Base-by-base conservation (phyloP, 1,140 invertebrate species). In the Caenorhabditis latens region DNA sequence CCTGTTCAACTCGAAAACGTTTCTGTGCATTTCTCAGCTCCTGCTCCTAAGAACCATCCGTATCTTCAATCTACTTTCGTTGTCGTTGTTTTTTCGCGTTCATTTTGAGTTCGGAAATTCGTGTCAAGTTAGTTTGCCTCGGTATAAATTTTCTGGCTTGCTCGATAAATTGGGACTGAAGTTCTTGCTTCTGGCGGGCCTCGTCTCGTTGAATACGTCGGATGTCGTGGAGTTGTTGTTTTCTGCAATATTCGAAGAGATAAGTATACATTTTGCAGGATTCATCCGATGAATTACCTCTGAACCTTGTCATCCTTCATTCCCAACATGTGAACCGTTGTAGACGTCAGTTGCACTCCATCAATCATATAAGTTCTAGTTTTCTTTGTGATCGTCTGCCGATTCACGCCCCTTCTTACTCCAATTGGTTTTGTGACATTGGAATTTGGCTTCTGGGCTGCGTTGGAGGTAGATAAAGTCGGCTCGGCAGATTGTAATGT, bases 61-160 rank as follows among this genome's bases (percentile, higher is more conserved):
- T 96, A 87, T 96, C 95, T 93, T 99, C 98, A 53, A 99, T 96
- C 90, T 93, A 95, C 89, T 96, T 95, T 87, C 97, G 96, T 92
- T 99, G 98, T 85, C 96, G 95, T 65, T 96, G 94, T 58, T 95
- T 95, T 67, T 98, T 94, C 19, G 95, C 94, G 58, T 99, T 98
- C 90, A 98, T 94, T 91, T 99, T 97, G 42, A 95, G 95, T 91
- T 99, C 98, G 91, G 97, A 98, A 5, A 95, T 95, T 83, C 96
- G 95, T 75, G 96, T 94, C 61, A 99, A 93, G 94, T 92, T 97
- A 97, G 75, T 67, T 89, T 87, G 87, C 24, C 90, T 86, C 24
- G 88, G 48, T n/a, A 82, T 57, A 57, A 90, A 92, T 55, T 91
- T 91, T 67, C 88, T 87, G 53, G 90, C 88, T 48, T 91, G 88